Evolutionary conservation across 1,140 invertebrate genomes (phyloP), one percentile per base, ranked within the genome.

Genomic region (Phthorimaea operculella): DNA sequence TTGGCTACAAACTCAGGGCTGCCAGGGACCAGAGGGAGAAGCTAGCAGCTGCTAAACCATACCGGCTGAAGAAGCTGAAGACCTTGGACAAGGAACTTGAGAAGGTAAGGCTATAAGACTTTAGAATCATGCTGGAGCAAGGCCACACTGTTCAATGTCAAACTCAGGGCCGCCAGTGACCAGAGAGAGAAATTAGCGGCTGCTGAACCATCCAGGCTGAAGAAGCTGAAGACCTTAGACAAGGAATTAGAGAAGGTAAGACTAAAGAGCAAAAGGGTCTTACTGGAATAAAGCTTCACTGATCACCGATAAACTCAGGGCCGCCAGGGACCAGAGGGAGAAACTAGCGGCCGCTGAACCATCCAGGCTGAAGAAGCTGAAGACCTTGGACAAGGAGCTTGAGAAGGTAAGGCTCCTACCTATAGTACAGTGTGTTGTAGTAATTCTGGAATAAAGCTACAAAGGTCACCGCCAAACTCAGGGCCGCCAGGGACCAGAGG

Each of bases 341-440:
- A 91, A 92, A 72, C 80, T 90, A 33, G 61, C 70, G 57, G 55
- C 66, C 57, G 68, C 74, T 47, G 70, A 76, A 56, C 76, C 74
- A 64, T 68, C 76, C 45, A 52, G 75, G 6, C 58, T 91, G 59
- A 95, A 96, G 76, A 98, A 98, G 79, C 93, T 95, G 72, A 91
- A 93, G 74, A 88, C 95, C 54, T 91, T 96, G 69, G 95, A 96
- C 73, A 97, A 98, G 85, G 95, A 97, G 86, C 91, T 95, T 14
- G 91, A 94, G 66, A 98, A 98, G 90, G 94, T 96, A 83, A 64
- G n/a, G n/a, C n/a, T n/a, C n/a, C n/a, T n/a, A n/a, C n/a, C n/a
- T n/a, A n/a, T n/a, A n/a, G n/a, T n/a, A n/a, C n/a, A n/a, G 69
- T 7, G 7, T 12, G 7, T n/a, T n/a, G n/a, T n/a, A n/a, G n/a